Evolutionary conservation across 2,888 invertebrate genomes (phyloP).

Genomic region (Drosophila borealis): DNA sequence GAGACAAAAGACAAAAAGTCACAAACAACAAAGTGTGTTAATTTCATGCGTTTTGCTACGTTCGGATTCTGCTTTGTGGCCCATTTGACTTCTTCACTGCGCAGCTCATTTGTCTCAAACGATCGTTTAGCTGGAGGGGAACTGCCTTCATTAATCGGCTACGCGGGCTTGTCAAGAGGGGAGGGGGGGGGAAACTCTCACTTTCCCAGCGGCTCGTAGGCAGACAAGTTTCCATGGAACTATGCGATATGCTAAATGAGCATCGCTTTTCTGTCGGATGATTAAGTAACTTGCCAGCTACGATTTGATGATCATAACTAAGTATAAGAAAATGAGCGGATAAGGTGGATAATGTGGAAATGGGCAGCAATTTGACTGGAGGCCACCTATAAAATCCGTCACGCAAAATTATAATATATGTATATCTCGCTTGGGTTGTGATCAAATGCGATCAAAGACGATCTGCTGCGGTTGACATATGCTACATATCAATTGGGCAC

Average conservation of each 20-base stretch:
- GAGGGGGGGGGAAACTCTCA: conserved; percentile 55
- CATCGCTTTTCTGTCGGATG: conserved; percentile 30
- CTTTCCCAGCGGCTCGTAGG: conserved; percentile 56
- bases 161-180: conserved; percentile 23
- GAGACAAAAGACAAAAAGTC: conserved; percentile 6
- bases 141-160: conserved; percentile 29
- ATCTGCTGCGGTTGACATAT: conserved; percentile 1
- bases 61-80: conserved; percentile 44
- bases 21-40: conserved; percentile 61
- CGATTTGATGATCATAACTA: conserved; percentile 4
- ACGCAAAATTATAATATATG: not conserved
- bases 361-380: conserved; percentile 22
- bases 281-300: conserved; percentile 44
- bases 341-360: conserved; percentile 24
- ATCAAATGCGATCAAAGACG: conserved; percentile 1
- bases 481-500: not conserved
- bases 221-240: conserved; percentile 1
- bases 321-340: conserved; percentile 26
- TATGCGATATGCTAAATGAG: conserved; percentile 52
- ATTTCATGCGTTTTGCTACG: conserved; percentile 51
- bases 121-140: conserved; percentile 39
- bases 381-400: not conserved
- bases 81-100: conserved; percentile 52
- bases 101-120: conserved; percentile 47
- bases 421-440: not conserved